Percentiles rank a stretch among this genome's conserved stretches.
Conservation (phyloP, 2,888 invertebrate species). For the Abrostola tripartita region DNA sequence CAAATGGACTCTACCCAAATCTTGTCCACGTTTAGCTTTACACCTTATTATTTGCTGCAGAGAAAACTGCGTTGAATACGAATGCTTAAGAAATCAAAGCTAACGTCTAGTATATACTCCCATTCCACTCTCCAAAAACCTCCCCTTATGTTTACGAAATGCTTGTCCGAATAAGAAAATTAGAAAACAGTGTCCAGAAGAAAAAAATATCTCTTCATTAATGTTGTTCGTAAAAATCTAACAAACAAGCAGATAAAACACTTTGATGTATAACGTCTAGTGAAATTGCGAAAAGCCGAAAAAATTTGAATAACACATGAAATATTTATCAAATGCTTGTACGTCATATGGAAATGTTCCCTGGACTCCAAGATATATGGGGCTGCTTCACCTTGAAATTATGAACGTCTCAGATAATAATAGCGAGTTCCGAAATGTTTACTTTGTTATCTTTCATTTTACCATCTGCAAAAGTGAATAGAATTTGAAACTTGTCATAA, state of each 20-base stretch:
- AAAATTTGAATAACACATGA: slow-evolving; percentile 72
- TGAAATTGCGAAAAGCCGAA: slow-evolving; percentile 53
- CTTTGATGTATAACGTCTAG: slow-evolving; percentile 60
- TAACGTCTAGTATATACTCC: too few species aligned
- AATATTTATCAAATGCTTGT: slow-evolving; percentile 68
- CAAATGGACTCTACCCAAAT: not conserved
- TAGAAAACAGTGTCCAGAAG: slow-evolving; percentile 8
- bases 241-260: slow-evolving; percentile 61
- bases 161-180: slow-evolving; percentile 18
- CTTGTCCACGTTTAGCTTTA: too few species aligned
- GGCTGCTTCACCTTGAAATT: slow-evolving; percentile 64
- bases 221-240: slow-evolving; percentile 17
- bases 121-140: too few species aligned
- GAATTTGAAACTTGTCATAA: not conserved
- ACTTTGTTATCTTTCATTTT: slow-evolving; percentile 3
- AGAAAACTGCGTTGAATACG: not conserved
- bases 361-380: slow-evolving; percentile 64
- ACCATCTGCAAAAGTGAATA: not conserved
- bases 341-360: slow-evolving; percentile 67
- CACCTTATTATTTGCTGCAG: not conserved
- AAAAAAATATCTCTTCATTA: slow-evolving; percentile 16
- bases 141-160: not conserved
- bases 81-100: not conserved
- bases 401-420: slow-evolving; percentile 38
- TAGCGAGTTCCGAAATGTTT: slow-evolving; percentile 2